Evolutionary conservation across 2,888 invertebrate species (phyloP), one percentile per base, ranked within the genome.

Genomic region (Tetragonisca angustula): DNA sequence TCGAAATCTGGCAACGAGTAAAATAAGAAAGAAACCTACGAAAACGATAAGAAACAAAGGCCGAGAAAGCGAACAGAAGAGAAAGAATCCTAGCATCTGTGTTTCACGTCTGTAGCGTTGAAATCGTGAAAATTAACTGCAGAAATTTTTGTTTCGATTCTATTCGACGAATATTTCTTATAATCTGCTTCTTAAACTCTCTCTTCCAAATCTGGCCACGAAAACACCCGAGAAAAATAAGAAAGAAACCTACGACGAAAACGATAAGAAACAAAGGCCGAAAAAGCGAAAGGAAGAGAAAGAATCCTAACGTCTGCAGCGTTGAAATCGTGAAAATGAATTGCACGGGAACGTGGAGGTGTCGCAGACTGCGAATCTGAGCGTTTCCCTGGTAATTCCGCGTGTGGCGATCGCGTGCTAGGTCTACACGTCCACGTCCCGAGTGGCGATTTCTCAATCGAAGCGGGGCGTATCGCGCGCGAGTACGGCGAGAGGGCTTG

Each of bases 401-500:
- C 59, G 49, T 52, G 43, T 9, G 50, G 43, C 43, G 85, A 84
- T 84, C 85, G 84, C 85, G 84, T 84, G 84, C 72, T 65, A 69
- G 64, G 62, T n/a, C n/a, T n/a, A n/a, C 21, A 9, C 83, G 82
- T 71, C 73, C 75, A 85, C 81, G 43, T 43, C 43, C 43, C 76
- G 76, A 36, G 50, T 36, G 74, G 76, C 87, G 86, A 81, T 88
- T 86, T 86, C 87, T 83, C 86, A 87, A 84, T 89, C 84, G 83
- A 87, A 84, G 83, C 86, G 73, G 79, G 83, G 83, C 75, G 88
- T 86, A 88, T 87, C 89, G 75, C 83, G 75, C 83, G 87, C 76
- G 81, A 79, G 70, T 52, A 82, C 76, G 84, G 84, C 84, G 79
- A 86, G 90, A 79, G 83, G 43, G 79, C 87, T 89, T 90, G 90